Evolutionary conservation across 1,140 invertebrate genomes (phyloP).

Genomic region (Orchesella cincta): DNA sequence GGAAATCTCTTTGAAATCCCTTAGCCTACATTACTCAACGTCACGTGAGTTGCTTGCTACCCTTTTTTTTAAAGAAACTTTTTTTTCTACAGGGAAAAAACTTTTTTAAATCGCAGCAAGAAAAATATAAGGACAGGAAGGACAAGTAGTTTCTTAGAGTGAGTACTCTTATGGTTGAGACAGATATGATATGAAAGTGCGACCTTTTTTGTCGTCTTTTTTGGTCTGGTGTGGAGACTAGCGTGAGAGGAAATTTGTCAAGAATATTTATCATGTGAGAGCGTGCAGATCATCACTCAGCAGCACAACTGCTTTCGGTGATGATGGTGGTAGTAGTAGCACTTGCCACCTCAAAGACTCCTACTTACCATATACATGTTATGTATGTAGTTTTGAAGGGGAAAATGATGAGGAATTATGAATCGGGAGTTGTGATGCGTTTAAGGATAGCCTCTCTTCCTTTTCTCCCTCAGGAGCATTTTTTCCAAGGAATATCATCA

Average conservation of each 20-base stretch:
- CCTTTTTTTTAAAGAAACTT: background rate
- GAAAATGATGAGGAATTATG: conserved; percentile 11
- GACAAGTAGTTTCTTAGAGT: background rate
- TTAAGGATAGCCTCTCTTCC: background rate
- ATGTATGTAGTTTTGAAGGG: no score
- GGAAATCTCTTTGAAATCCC: conserved; percentile 27
- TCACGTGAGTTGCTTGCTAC: background rate
- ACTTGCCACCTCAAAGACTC: no score
- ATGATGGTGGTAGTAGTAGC: background rate
- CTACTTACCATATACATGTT: no score
- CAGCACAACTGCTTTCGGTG: background rate
- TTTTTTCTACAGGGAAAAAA: no score
- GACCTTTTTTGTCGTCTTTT: conserved; percentile 1
- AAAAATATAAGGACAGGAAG: no score
- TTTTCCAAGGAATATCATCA: conserved; percentile 4
- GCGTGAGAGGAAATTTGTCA: conserved; percentile 35
- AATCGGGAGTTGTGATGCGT: background rate
- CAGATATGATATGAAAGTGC: no score
- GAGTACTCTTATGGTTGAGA: background rate
- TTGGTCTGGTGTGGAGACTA: background rate
- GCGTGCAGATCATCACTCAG: conserved; percentile 40
- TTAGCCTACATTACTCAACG: conserved; percentile 17
- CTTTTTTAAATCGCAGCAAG: no score
- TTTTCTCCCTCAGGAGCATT: conserved; percentile 13
- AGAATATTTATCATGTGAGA: conserved; percentile 41